A percentile compares a stretch with the other conserved stretches of the same genome.
Conservation (phyloP, 2,888 invertebrate genomes). For the Xestia rhomboidea region DNA sequence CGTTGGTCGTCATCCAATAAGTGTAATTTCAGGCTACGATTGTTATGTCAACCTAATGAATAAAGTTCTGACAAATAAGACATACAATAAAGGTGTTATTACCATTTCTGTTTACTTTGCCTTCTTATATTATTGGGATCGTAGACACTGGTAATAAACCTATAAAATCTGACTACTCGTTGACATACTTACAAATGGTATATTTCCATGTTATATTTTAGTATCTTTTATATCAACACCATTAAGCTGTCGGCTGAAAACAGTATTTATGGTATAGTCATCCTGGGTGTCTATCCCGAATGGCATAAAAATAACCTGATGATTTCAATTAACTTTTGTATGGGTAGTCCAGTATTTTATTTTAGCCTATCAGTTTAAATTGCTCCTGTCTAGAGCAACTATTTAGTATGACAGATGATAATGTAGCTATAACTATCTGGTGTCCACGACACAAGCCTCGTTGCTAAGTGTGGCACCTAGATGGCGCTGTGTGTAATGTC, state of each 20-base stretch:
- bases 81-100: constrained; percentile 11
- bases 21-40: not conserved
- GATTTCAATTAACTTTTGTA: not conserved
- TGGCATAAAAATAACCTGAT: not conserved
- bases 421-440: too few species aligned
- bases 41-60: constrained; percentile 22
- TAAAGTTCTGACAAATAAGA: constrained; percentile 15
- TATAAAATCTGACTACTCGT: constrained; percentile 19
- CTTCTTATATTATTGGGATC: constrained; percentile 25
- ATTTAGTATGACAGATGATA: not conserved
- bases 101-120: constrained; percentile 16
- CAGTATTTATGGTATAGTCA: not conserved
- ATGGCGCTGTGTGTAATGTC: too few species aligned
- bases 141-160: constrained; percentile 10
- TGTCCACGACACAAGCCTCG: too few species aligned
- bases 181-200: constrained; percentile 20
- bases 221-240: constrained; percentile 4
- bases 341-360: not conserved
- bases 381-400: not conserved
- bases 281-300: not conserved
- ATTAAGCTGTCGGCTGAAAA: not conserved
- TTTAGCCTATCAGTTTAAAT: not conserved
- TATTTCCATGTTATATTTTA: constrained; percentile 4
- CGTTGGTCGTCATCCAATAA: not conserved
- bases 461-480: too few species aligned